Evolutionary conservation across 2,113 vertebrate species (phyloP).

Genomic region (Callithrix jacchus): DNA sequence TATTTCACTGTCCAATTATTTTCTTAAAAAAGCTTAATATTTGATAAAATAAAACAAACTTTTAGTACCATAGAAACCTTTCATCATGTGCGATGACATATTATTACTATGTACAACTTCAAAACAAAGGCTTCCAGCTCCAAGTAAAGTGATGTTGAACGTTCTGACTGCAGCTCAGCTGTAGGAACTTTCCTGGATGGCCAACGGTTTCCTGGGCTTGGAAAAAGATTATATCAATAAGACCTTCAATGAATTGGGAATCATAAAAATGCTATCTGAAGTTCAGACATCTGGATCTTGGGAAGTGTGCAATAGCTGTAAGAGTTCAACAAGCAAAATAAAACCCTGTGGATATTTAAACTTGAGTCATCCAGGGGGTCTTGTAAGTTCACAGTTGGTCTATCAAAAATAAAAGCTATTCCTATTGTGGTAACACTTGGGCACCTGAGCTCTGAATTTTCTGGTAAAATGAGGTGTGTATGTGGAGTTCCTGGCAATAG

Average conservation of each 20-base stretch:
- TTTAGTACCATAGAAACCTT: slow-evolving; percentile 78
- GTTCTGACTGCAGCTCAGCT: background rate
- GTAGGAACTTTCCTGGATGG: slow-evolving; percentile 40
- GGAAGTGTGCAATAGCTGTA: background rate
- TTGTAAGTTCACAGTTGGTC: background rate
- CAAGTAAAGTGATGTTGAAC: slow-evolving; percentile 26
- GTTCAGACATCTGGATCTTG: background rate
- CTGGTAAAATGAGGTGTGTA: background rate
- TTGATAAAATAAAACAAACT: slow-evolving; percentile 67
- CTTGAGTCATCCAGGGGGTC: background rate
- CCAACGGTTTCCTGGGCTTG: slow-evolving; percentile 23
- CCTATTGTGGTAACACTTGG: background rate
- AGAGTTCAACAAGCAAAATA: slow-evolving; percentile 20
- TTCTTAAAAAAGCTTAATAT: slow-evolving; percentile 67
- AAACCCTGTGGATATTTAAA: slow-evolving; percentile 24
- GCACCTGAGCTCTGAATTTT: background rate
- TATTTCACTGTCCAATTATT: slow-evolving; percentile 66
- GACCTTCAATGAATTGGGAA: slow-evolving; percentile 45
- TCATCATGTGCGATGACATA: slow-evolving; percentile 58
- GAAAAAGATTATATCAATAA: slow-evolving; percentile 81
- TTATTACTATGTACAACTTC: slow-evolving; percentile 77
- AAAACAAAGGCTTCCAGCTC: slow-evolving; percentile 68
- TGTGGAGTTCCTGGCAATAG: background rate
- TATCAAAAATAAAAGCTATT: slow-evolving; percentile 42
- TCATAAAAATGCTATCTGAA: slow-evolving; percentile 15